Conservation (phyloP, 2,113 vertebrate genomes). For the Peucedramus taeniatus region DNA sequence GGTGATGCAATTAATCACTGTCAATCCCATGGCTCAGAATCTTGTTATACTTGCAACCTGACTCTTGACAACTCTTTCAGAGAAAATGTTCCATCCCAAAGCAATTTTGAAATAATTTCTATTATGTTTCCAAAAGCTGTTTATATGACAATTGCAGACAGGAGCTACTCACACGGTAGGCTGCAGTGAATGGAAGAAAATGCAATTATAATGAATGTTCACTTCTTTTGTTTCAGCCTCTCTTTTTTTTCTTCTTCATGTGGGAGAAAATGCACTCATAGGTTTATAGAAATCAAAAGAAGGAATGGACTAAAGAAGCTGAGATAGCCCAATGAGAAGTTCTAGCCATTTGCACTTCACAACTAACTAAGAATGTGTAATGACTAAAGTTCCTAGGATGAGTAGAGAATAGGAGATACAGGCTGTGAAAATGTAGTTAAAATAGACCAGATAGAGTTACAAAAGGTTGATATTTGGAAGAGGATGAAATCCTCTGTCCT, state of each 20-base stretch:
- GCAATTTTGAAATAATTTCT: background rate
- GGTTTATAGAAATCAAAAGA: background rate
- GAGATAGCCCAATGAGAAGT: background rate
- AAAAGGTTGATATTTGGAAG: background rate
- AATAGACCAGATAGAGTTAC: background rate
- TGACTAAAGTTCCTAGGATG: background rate
- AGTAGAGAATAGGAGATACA: background rate
- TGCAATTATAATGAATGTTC: background rate
- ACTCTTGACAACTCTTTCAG: background rate
- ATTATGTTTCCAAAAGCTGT: background rate
- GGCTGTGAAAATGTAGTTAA: background rate
- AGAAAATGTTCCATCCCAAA: background rate
- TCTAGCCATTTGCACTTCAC: background rate
- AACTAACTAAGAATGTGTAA: background rate
- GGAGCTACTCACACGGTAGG: background rate
- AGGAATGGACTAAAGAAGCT: background rate
- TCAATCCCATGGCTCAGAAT: background rate
- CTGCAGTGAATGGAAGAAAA: background rate
- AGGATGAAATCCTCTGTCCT: background rate
- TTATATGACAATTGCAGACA: background rate
- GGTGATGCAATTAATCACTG: background rate
- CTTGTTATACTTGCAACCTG: background rate
- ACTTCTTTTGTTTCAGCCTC: background rate
- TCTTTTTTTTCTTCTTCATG: background rate
- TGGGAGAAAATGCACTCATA: background rate